A percentile compares a stretch with the other conserved stretches of the same genome.
These are phyloP conservation scores for Tupiocoris notatus DNA, from an alignment of 2,888 invertebrate genomes.

Conservation along the genomic window DNA sequence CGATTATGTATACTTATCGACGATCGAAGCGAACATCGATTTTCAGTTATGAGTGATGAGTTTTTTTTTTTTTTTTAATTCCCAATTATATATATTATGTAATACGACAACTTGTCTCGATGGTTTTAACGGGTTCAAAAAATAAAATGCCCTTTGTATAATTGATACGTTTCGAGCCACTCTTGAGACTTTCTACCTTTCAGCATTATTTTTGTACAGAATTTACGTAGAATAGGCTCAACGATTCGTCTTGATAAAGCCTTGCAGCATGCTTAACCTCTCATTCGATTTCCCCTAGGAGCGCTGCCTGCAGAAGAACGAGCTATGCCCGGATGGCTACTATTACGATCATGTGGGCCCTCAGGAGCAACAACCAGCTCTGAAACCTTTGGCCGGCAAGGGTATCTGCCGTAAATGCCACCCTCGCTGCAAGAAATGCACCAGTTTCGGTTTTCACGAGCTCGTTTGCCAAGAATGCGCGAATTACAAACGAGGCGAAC, in stretches of 20 bases:
- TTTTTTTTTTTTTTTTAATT: too few relatives aligned
- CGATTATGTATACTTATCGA: too few relatives aligned
- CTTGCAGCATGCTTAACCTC: too few relatives aligned
- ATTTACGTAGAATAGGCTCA: background rate
- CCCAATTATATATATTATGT: too few relatives aligned
- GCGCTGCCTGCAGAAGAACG: constrained; percentile 74
- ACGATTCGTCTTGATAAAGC: too few relatives aligned
- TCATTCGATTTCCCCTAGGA: constrained; percentile 55
- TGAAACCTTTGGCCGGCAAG: constrained; percentile 78
- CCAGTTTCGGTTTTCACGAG: constrained; percentile 82
- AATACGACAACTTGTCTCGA: too few relatives aligned
- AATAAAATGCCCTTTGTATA: too few relatives aligned
- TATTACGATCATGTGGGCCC: constrained; percentile 82
- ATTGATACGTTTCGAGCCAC: too few relatives aligned
- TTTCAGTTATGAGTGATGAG: background rate
- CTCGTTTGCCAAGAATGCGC: constrained; percentile 70
- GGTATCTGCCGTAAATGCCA: constrained; percentile 89
- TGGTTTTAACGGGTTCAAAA: too few relatives aligned
- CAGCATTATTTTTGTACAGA: too few relatives aligned
- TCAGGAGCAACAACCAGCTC: constrained; percentile 63
- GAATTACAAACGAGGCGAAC: constrained; percentile 80
- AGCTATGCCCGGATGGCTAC: constrained; percentile 79
- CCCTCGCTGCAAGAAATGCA: constrained; percentile 82
- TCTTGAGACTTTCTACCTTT: too few relatives aligned
- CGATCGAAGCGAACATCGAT: too few relatives aligned